These are phyloP conservation scores for Ictalurus punctatus DNA, from an alignment of 2,113 vertebrate genomes.

Conservation along the genomic window DNA sequence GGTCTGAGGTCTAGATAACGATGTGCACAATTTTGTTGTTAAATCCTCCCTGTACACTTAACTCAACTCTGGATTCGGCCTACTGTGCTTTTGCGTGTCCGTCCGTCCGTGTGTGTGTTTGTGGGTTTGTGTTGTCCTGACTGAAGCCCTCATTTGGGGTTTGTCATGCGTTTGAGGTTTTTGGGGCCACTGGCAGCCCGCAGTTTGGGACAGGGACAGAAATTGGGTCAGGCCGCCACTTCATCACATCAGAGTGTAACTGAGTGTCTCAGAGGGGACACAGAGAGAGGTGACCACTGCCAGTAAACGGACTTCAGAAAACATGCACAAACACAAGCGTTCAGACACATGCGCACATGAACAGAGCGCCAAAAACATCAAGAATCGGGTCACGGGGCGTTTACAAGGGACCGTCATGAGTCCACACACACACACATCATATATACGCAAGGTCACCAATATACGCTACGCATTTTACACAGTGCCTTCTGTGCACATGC, in stretches of 20 bases:
- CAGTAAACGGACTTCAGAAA: constrained; percentile 57
- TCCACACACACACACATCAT: constrained; percentile 9
- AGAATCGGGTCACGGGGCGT: constrained; percentile 59
- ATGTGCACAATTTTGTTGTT: neutral
- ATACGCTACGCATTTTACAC: constrained; percentile 18
- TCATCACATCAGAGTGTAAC: constrained; percentile 51
- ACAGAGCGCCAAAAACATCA: constrained; percentile 52
- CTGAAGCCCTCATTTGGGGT: constrained; percentile 22
- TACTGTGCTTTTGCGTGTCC: neutral
- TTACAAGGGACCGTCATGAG: constrained; percentile 48
- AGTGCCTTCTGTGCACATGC: constrained; percentile 11
- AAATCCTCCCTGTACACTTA: neutral
- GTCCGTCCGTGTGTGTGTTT: neutral
- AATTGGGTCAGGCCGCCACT: constrained; percentile 67
- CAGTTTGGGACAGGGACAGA: constrained; percentile 38
- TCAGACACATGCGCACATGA: constrained; percentile 47
- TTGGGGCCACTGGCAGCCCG: constrained; percentile 40
- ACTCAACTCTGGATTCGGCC: neutral
- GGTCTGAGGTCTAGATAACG: neutral
- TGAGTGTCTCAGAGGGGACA: constrained; percentile 39
- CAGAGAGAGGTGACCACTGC: constrained; percentile 51
- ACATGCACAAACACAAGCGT: constrained; percentile 64
- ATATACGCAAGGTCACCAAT: constrained; percentile 10
- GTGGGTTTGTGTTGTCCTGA: neutral
- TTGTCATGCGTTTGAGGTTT: constrained; percentile 41